Base-by-base conservation (phyloP, 2,888 invertebrate genomes). In the Ephialtes manifestator region DNA sequence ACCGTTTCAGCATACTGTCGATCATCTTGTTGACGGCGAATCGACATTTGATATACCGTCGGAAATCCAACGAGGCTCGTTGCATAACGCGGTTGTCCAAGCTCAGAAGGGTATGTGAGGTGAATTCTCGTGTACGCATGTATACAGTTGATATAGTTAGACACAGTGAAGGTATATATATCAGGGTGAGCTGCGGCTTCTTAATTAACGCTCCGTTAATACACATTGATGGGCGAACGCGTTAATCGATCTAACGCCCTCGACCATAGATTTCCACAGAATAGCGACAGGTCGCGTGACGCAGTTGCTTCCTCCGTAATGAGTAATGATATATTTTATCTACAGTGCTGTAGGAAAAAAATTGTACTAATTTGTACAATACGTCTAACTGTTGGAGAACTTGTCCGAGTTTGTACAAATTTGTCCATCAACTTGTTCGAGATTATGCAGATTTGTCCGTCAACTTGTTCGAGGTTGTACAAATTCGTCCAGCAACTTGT, bases 191-290 rank as follows among this genome's bases (percentile, higher is more conserved):
- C 35, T 35, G 71, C 24, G 39, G 67, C 60, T 74, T 58, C 58
- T 72, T 67, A 74, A 83, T 83, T 78, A 78, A 83, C 82, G 65
- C 72, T 72, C 43, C 48, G 18, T 79, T 83, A 60, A 83, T 68
- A 58, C 67, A 78, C 60, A 35, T 46, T 31, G 48, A n/a, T 39
- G 48, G 43, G 43, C 28, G 28, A 35, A 7, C 53, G 46, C 77
- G 72, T 83, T 78, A 72, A 78, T 83, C 71, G 35, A 72, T 35
- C 65, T 48, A 51, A 72, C 13, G 15, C 55, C 55, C 55, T 35
- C 51, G n/a, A 75, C 55, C n/a, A 55, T 74, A 31, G 35, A 24
- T 39, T 7, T 20, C 48, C 18, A 20, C 20, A 1, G 39, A 63
- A 24, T 35, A 2, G 15, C 76, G n/a, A 24, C 35, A n/a, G 18